These are phyloP conservation scores for Phyllotreta striolata DNA, from an alignment of 2,888 invertebrate genomes.

Conservation along the genomic window DNA sequence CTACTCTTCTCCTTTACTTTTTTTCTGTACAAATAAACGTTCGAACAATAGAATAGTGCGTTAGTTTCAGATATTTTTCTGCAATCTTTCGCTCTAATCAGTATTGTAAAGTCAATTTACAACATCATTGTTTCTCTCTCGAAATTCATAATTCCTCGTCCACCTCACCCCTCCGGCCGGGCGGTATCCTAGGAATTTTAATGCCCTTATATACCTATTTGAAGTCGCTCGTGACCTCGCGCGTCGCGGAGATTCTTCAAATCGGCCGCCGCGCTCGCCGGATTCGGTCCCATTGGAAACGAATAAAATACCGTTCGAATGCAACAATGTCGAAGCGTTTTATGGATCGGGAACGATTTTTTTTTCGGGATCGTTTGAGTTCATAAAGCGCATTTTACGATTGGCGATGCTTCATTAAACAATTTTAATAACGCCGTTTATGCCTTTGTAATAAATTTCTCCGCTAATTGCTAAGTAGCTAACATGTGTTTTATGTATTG, in stretches of 20 bases:
- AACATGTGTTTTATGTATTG: neutral
- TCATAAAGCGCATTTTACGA: slow-evolving; percentile 17
- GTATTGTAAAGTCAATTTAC: slow-evolving; percentile 45
- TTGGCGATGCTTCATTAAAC: slow-evolving; percentile 17
- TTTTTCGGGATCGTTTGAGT: slow-evolving; percentile 21
- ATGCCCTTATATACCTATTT: slow-evolving; percentile 24
- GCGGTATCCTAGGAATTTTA: slow-evolving; percentile 28
- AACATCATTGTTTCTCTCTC: slow-evolving; percentile 43
- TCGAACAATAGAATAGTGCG: slow-evolving; percentile 44
- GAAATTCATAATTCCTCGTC: slow-evolving; percentile 44
- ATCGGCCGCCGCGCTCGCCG: neutral
- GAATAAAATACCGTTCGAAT: too few relatives aligned
- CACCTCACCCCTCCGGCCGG: slow-evolving; percentile 23
- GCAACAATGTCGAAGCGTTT: neutral
- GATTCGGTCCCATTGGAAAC: too few relatives aligned
- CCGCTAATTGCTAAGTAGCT: slow-evolving; percentile 9
- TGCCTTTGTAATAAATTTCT: slow-evolving; percentile 19
- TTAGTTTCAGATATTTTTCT: slow-evolving; percentile 43
- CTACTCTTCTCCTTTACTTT: slow-evolving; percentile 17
- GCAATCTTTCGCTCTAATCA: slow-evolving; percentile 45
- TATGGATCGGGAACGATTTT: neutral
- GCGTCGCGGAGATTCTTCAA: slow-evolving; percentile 27
- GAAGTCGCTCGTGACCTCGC: slow-evolving; percentile 20
- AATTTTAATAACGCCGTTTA: slow-evolving; percentile 20
- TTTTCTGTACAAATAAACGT: slow-evolving; percentile 24